phyloP scores from a whole-genome alignment of 2,797 vertebrate species.

The Synanceia verrucosa region DNA sequence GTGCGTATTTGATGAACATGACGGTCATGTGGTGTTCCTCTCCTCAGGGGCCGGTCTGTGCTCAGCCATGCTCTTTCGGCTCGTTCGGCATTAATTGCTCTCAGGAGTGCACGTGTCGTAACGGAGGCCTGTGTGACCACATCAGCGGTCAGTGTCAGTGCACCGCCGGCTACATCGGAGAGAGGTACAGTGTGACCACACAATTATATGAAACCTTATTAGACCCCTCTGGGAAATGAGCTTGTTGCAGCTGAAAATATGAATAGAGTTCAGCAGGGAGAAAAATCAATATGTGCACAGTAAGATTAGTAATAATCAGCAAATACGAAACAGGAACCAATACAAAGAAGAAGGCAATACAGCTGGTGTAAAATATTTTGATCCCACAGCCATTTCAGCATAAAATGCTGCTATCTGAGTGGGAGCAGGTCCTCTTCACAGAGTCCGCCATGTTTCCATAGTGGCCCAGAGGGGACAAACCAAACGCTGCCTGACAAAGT shows the following conservation, averaged over 20 bases:
- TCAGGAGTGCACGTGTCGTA: constrained; percentile 92
- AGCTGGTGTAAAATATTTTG: not conserved
- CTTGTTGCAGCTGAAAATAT: not conserved
- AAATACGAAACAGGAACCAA: not conserved
- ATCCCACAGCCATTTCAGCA: no score
- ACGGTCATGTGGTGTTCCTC: not conserved
- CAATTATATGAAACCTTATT: not conserved
- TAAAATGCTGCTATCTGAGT: no score
- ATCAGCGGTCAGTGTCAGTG: constrained; percentile 96
- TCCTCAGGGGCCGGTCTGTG: constrained; percentile 92
- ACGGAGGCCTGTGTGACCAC: constrained; percentile 94
- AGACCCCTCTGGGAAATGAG: not conserved
- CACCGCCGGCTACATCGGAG: constrained; percentile 90
- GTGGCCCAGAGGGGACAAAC: no score
- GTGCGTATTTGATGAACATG: not conserved
- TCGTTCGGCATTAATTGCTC: constrained; percentile 95
- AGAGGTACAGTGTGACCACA: constrained; percentile 82
- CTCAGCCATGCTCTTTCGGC: constrained; percentile 92
- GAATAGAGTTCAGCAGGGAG: constrained; percentile 1
- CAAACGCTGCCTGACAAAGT: no score
- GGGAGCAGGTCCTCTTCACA: no score
- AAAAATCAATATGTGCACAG: not conserved
- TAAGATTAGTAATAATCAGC: not conserved
- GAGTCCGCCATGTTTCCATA: no score
- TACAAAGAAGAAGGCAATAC: not conserved